Evolutionary conservation across 2,797 vertebrate species (phyloP).

Genomic region (Spondyliosoma cantharus): DNA sequence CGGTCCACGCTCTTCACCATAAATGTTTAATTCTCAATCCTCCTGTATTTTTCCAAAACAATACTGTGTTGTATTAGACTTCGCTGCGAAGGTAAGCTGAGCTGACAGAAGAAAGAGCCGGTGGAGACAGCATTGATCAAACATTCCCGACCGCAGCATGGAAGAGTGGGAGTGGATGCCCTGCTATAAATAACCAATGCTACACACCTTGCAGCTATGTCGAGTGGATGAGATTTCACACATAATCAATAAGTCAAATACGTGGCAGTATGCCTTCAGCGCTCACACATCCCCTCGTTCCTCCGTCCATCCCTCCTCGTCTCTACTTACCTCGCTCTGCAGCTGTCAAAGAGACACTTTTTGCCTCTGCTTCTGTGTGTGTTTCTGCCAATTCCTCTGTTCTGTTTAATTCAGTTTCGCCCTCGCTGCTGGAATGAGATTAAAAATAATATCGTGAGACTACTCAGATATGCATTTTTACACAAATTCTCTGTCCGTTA

Average conservation of each 20-base stretch:
- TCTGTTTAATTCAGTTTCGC: conserved; percentile 18
- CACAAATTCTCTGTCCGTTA: background rate
- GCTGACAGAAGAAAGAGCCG: conserved; percentile 24
- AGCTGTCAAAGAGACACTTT: conserved; percentile 22
- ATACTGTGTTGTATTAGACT: background rate
- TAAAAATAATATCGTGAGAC: background rate
- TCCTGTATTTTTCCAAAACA: background rate
- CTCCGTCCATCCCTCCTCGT: conserved; percentile 16
- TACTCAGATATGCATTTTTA: conserved; percentile 10
- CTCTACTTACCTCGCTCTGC: conserved; percentile 25
- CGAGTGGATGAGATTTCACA: conserved; percentile 77
- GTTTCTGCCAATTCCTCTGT: conserved; percentile 1
- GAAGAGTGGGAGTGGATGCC: conserved; percentile 33
- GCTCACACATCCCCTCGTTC: background rate
- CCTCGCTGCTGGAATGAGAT: background rate
- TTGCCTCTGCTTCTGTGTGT: background rate
- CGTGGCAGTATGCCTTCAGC: conserved; percentile 51
- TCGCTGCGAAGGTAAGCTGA: conserved; percentile 32
- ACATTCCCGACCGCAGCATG: conserved; percentile 43
- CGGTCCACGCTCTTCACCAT: conserved; percentile 22
- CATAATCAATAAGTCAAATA: conserved; percentile 79
- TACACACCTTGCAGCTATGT: conserved; percentile 65
- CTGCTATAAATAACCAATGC: conserved; percentile 71
- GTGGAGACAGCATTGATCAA: conserved; percentile 52
- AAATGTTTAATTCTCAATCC: conserved; percentile 46